phyloP scores from a whole-genome alignment of 1,140 invertebrate genomes.

The Hyles vespertilio region DNA sequence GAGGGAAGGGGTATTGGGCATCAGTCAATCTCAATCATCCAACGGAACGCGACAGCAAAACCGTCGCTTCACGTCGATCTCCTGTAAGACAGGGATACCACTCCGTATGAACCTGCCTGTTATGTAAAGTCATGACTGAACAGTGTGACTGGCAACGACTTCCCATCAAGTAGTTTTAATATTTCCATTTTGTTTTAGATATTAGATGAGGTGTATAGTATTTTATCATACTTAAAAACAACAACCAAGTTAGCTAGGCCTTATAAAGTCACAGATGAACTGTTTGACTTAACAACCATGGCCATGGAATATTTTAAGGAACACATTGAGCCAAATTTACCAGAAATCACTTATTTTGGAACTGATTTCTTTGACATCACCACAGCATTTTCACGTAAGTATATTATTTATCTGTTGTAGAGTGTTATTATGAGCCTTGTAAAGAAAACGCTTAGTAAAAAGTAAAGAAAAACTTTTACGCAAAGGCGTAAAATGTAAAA shows the following conservation, averaged over 20 bases:
- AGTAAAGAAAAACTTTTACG: no score
- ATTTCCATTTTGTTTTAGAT: constrained; percentile 64
- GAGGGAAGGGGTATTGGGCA: no score
- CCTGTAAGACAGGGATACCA: no score
- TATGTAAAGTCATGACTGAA: no score
- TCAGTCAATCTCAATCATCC: no score
- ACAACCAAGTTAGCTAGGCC: constrained; percentile 87
- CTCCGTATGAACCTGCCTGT: no score
- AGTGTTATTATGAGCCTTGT: constrained; percentile 6
- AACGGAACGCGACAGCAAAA: no score
- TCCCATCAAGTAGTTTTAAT: no score
- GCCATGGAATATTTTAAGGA: constrained; percentile 96
- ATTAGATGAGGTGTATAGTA: constrained; percentile 85
- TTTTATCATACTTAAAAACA: constrained; percentile 88
- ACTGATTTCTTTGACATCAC: constrained; percentile 87
- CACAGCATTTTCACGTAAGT: constrained; percentile 80
- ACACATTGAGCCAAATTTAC: constrained; percentile 89
- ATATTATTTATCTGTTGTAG: constrained; percentile 1
- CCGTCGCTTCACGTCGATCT: no score
- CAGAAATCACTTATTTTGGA: constrained; percentile 91
- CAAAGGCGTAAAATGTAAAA: no score
- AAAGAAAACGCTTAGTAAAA: no score
- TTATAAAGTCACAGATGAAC: constrained; percentile 92
- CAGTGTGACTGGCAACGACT: no score
- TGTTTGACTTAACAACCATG: constrained; percentile 95